Conservation (phyloP, 2,797 vertebrate genomes). For the Buceros bicornis region DNA sequence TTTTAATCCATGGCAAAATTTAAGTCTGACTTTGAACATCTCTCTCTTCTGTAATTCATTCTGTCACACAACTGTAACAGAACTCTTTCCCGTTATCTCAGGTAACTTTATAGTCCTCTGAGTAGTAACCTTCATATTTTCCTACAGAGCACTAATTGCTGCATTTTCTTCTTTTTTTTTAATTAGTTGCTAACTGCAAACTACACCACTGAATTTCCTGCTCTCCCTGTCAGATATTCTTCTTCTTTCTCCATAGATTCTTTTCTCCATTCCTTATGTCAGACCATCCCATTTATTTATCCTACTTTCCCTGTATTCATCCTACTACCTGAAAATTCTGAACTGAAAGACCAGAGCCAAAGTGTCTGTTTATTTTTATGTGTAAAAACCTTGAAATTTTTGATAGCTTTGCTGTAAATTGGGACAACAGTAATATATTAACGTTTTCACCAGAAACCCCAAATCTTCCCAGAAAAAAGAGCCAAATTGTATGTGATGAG, state of each 20-base stretch:
- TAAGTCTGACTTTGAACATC: neutral
- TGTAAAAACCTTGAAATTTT: neutral
- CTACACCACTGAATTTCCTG: neutral
- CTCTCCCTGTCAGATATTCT: neutral
- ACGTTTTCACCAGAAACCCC: neutral
- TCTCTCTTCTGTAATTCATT: neutral
- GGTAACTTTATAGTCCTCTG: neutral
- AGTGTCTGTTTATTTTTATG: neutral
- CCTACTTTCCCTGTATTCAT: neutral
- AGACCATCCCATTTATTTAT: neutral
- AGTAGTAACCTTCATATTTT: neutral
- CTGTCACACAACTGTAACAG: neutral
- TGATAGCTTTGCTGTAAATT: neutral
- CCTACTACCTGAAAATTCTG: neutral
- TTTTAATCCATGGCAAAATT: conserved; percentile 27
- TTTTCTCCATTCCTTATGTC: neutral
- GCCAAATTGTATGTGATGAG: neutral
- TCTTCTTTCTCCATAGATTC: neutral
- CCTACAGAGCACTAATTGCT: neutral
- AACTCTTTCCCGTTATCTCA: neutral
- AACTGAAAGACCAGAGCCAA: neutral
- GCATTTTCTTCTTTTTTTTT: neutral
- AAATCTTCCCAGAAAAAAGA: conserved; percentile 5
- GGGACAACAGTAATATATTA: neutral
- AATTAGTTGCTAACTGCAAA: neutral